Percentiles rank a stretch among this genome's conserved stretches.
These are phyloP conservation scores for Maniola jurtina DNA, from an alignment of 1,140 invertebrate species.

Conservation along the genomic window DNA sequence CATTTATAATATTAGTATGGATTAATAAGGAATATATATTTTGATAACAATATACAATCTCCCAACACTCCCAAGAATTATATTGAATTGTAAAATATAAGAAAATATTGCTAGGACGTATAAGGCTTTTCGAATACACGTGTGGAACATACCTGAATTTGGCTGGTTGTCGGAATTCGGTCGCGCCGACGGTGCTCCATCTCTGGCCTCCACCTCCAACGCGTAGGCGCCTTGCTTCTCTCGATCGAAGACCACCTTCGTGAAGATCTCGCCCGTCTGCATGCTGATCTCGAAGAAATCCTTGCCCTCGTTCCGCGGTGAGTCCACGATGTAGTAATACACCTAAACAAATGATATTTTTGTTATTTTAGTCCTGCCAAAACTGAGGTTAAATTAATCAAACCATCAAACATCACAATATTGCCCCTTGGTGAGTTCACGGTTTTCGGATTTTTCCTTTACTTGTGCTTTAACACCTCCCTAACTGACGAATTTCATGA, in stretches of 20 bases:
- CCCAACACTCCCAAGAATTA: too few species aligned
- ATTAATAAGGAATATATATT: too few species aligned
- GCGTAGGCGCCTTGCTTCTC: slow-evolving; percentile 97
- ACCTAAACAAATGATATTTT: slow-evolving; percentile 48
- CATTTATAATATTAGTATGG: too few species aligned
- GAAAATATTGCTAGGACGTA: too few species aligned
- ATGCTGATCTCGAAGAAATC: slow-evolving; percentile 97
- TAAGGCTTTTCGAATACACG: too few species aligned
- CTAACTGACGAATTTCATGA: too few species aligned
- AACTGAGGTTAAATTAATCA: background rate
- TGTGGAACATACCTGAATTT: slow-evolving; percentile 89
- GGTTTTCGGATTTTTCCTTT: too few species aligned
- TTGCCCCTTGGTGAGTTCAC: too few species aligned
- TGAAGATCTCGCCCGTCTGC: slow-evolving; percentile 96
- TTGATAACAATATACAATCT: too few species aligned
- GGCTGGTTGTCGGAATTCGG: slow-evolving; percentile 94
- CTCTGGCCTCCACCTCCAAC: slow-evolving; percentile 94
- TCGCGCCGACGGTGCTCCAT: slow-evolving; percentile 94
- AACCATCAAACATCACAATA: too few species aligned
- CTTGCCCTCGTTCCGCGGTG: slow-evolving; percentile 93
- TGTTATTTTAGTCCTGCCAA: background rate
- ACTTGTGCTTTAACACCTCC: too few species aligned
- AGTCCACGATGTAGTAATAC: slow-evolving; percentile 90
- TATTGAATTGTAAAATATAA: too few species aligned
- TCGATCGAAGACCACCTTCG: slow-evolving; percentile 95